Evolutionary conservation across 2,113 vertebrate species (phyloP).

Genomic region (Neogobius melanostomus): DNA sequence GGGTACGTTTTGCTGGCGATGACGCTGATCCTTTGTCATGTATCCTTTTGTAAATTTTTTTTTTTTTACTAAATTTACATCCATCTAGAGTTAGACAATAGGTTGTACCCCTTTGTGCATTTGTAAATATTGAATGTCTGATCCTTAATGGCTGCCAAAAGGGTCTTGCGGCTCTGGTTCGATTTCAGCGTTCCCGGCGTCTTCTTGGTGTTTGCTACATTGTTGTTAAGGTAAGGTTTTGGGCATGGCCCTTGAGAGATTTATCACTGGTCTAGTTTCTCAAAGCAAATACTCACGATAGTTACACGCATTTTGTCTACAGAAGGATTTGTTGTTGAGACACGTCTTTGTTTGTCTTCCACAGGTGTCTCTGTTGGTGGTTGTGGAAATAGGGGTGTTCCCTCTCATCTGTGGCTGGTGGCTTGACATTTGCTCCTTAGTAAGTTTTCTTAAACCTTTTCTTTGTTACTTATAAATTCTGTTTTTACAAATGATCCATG

Average conservation of each 20-base stretch:
- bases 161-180: constrained; percentile 96
- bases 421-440: constrained; percentile 98
- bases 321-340: constrained; percentile 5
- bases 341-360: constrained; percentile 12
- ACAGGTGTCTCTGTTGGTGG: constrained; percentile 95
- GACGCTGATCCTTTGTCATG: constrained; percentile 94
- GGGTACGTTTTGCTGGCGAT: constrained; percentile 95
- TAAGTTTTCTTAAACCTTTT: constrained; percentile 51
- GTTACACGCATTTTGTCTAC: neutral
- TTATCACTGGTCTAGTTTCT: neutral
- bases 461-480: neutral
- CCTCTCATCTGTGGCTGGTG: constrained; percentile 99
- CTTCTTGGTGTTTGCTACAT: constrained; percentile 98
- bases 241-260: constrained; percentile 9
- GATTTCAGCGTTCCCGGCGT: constrained; percentile 94
- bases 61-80: neutral
- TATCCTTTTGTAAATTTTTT: constrained; percentile 82
- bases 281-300: neutral
- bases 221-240: constrained; percentile 91
- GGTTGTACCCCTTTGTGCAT: no score
- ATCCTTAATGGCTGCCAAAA: constrained; percentile 80
- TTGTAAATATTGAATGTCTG: constrained; percentile 7
- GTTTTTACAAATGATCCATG: neutral
- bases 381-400: constrained; percentile 98
- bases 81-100: neutral